Conservation (phyloP, 2,113 vertebrate genomes). For the Illadopsis cleaveri region DNA sequence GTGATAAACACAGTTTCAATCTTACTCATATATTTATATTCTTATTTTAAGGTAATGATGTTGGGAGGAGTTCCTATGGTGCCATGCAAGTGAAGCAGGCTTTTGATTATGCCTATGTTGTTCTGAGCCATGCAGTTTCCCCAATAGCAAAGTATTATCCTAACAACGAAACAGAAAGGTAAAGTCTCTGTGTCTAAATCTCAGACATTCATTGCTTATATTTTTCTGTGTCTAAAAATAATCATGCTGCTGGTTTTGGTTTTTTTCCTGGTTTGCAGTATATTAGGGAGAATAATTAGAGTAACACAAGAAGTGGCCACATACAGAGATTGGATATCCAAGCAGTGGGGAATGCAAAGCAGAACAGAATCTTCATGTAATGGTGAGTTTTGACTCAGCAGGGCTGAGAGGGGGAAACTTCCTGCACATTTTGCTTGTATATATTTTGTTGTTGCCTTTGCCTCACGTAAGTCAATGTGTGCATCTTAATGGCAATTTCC, state of each 20-base stretch:
- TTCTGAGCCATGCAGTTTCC: conserved; percentile 93
- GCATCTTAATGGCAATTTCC: background rate
- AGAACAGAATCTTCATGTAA: conserved; percentile 84
- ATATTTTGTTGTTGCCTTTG: background rate
- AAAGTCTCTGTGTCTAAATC: background rate
- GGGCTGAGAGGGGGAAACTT: background rate
- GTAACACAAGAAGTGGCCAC: conserved; percentile 94
- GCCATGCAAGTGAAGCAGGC: conserved; percentile 99
- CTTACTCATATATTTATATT: background rate
- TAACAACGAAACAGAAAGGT: conserved; percentile 96
- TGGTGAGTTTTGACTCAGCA: conserved; percentile 71
- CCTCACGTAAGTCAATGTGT: background rate
- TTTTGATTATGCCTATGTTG: conserved; percentile 95
- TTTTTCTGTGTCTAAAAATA: background rate
- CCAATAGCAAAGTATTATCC: conserved; percentile 95
- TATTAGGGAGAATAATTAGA: conserved; percentile 95
- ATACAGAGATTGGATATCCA: conserved; percentile 95
- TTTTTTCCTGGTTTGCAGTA: conserved; percentile 71
- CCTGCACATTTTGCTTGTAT: background rate
- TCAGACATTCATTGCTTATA: background rate
- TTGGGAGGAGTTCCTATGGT: conserved; percentile 97
- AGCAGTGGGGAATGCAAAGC: conserved; percentile 85
- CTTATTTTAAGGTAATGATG: conserved; percentile 88
- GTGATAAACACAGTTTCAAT: background rate
- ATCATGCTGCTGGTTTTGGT: background rate